Evolutionary conservation across 2,113 vertebrate genomes (phyloP).

Genomic region (Vulpes lagopus): DNA sequence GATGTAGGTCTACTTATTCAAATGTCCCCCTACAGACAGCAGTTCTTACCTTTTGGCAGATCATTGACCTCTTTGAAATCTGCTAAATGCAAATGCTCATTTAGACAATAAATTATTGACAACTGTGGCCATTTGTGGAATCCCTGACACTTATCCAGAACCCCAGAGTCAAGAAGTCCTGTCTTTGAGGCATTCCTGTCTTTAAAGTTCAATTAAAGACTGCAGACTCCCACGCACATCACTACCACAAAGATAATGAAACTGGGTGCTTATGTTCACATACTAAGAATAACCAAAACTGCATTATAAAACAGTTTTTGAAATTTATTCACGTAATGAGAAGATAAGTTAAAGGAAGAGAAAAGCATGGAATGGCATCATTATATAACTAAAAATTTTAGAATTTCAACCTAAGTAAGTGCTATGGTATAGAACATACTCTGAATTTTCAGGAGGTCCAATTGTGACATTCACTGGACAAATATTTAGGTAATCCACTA

Average conservation of each 20-base stretch:
- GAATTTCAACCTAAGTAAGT: not conserved
- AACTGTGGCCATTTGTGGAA: not conserved
- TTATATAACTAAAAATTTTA: conserved; percentile 20
- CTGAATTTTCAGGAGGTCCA: not conserved
- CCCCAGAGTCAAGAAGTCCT: not conserved
- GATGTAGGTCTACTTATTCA: not conserved
- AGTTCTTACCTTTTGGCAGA: not conserved
- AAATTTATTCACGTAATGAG: conserved; percentile 17
- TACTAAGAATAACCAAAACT: not conserved
- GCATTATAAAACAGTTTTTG: not conserved
- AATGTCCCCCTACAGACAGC: not conserved
- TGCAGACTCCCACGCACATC: not conserved
- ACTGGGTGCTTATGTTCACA: not conserved
- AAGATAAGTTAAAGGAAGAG: not conserved
- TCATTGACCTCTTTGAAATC: not conserved
- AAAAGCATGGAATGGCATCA: not conserved
- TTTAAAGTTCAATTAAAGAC: conserved; percentile 26
- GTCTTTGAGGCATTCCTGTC: not conserved
- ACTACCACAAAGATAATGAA: not conserved
- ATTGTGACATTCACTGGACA: not conserved
- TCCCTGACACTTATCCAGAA: not conserved
- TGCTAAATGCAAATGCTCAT: not conserved
- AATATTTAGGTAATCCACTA: not conserved
- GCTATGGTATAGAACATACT: not conserved
- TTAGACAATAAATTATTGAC: not conserved